phyloP scores from a whole-genome alignment of 2,888 invertebrate species.

The Troides aeacus region DNA sequence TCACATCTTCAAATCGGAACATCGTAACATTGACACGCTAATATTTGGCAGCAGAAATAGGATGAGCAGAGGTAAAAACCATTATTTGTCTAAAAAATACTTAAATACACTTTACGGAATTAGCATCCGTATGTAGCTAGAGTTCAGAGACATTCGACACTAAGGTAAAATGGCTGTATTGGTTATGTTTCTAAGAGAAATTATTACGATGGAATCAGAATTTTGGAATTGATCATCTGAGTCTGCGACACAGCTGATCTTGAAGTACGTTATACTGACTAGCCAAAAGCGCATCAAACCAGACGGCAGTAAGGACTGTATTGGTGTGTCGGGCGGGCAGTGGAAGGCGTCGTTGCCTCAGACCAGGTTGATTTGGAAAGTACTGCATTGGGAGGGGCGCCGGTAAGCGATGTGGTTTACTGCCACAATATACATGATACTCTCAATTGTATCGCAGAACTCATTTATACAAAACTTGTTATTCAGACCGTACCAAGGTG shows the following conservation, averaged over 20 bases:
- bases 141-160: slow-evolving; percentile 47
- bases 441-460: slow-evolving; percentile 30
- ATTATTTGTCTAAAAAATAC: no score
- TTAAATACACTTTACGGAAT: neutral
- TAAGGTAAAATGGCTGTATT: slow-evolving; percentile 53
- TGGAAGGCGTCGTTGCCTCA: slow-evolving; percentile 6
- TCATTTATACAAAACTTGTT: slow-evolving; percentile 4
- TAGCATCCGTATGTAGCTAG: slow-evolving; percentile 31
- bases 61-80: no score
- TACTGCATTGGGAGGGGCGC: slow-evolving; percentile 40
- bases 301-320: slow-evolving; percentile 10
- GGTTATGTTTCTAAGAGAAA: slow-evolving; percentile 58
- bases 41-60: no score
- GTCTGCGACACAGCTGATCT: slow-evolving; percentile 24
- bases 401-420: slow-evolving; percentile 32
- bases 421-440: slow-evolving; percentile 30
- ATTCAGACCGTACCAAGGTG: neutral
- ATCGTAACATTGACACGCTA: no score
- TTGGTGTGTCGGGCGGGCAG: slow-evolving; percentile 3
- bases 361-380: slow-evolving; percentile 48
- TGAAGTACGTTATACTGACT: neutral
- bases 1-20: no score
- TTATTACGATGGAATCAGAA: slow-evolving; percentile 50
- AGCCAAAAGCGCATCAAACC: slow-evolving; percentile 12
- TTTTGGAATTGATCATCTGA: slow-evolving; percentile 49